These are phyloP conservation scores for Torymus tubicola DNA, from an alignment of 2,888 invertebrate genomes.

Conservation along the genomic window DNA sequence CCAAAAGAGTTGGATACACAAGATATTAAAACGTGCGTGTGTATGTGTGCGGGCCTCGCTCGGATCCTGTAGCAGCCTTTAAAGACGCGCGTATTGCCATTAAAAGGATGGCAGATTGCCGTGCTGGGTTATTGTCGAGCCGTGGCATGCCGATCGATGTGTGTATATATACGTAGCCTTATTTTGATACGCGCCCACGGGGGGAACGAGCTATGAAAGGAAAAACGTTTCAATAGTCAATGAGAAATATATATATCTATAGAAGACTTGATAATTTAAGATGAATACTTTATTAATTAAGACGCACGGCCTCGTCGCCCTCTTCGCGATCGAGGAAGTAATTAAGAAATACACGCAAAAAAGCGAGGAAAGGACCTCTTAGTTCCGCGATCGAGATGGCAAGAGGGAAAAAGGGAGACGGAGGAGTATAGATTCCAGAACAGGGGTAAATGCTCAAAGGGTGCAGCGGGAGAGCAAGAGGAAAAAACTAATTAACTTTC, in stretches of 20 bases:
- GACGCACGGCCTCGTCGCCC: background rate
- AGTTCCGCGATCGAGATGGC: conserved; percentile 32
- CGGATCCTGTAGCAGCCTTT: conserved; percentile 4
- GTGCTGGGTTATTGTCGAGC: background rate
- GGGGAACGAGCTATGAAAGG: conserved; percentile 25
- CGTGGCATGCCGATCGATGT: background rate
- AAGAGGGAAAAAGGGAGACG: conserved; percentile 7
- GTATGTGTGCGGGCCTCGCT: background rate
- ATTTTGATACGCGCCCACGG: conserved; percentile 9
- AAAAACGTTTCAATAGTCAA: conserved; percentile 48
- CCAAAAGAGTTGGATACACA: background rate
- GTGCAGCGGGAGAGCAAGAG: conserved; percentile 61
- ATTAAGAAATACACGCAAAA: conserved; percentile 55
- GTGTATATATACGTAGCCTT: background rate
- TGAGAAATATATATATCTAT: conserved; percentile 9
- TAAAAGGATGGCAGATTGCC: conserved; percentile 16
- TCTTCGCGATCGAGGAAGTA: conserved; percentile 48
- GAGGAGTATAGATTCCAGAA: conserved; percentile 52
- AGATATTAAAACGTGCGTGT: conserved; percentile 31
- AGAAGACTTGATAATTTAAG: conserved; percentile 37
- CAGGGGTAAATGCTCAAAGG: conserved; percentile 67
- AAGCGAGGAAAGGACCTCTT: conserved; percentile 1
- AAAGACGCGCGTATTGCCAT: conserved; percentile 30
- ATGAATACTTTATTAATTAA: conserved; percentile 57
- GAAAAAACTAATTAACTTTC: conserved; percentile 75